A percentile compares a stretch with the other conserved stretches of the same genome.
Conservation (phyloP, 2,797 vertebrate species). For the Aselliscus stoliczkanus region DNA sequence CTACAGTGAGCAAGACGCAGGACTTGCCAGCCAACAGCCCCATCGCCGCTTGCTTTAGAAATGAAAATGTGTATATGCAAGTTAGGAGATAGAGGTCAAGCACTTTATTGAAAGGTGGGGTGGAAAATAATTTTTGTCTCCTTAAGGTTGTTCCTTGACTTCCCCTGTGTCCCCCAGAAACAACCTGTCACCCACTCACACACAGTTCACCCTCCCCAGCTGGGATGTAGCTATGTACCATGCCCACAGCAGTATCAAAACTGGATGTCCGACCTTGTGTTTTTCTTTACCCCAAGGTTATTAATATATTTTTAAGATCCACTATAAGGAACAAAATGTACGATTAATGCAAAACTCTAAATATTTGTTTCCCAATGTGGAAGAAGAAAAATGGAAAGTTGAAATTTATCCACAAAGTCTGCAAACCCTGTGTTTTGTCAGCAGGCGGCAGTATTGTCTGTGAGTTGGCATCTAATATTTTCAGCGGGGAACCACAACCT, state of each 20-base stretch:
- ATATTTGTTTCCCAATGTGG: neutral
- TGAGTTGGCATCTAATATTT: conserved; percentile 45
- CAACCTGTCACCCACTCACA: neutral
- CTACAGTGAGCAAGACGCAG: neutral
- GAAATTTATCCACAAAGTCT: neutral
- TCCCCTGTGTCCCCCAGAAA: neutral
- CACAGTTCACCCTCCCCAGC: neutral
- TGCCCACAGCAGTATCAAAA: neutral
- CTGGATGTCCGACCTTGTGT: neutral
- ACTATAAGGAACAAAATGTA: neutral
- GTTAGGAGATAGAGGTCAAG: neutral
- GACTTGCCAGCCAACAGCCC: neutral
- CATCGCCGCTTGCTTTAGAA: neutral
- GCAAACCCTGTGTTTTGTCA: neutral
- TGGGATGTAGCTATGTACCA: neutral
- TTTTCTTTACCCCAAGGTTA: neutral
- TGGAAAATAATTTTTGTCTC: neutral
- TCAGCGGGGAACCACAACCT: neutral
- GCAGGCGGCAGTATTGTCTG: conserved; percentile 80
- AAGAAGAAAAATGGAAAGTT: neutral
- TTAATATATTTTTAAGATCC: neutral
- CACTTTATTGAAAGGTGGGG: neutral
- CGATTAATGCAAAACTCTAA: neutral
- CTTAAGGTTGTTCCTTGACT: neutral
- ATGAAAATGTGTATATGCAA: neutral